Percentiles rank a stretch among this genome's conserved stretches.
Evolutionary conservation across 2,797 vertebrate species (phyloP).

Genomic region (Emydoidea blandingii): DNA sequence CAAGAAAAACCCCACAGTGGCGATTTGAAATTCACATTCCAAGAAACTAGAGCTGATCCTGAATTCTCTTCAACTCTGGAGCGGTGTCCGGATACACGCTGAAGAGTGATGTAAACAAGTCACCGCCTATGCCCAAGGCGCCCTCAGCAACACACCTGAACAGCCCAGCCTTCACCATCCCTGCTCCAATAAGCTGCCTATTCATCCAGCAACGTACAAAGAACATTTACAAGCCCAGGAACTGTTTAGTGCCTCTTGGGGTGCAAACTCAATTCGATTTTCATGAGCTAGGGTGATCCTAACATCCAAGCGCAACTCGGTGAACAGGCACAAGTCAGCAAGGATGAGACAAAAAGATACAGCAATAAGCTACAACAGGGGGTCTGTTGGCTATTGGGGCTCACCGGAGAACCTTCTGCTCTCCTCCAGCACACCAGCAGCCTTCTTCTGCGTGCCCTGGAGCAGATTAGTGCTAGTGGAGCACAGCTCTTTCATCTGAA

Average conservation of each 20-base stretch:
- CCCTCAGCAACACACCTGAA: background rate
- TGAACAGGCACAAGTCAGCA: conserved; percentile 44
- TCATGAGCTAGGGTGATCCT: conserved; percentile 38
- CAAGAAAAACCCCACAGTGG: conserved; percentile 7
- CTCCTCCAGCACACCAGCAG: background rate
- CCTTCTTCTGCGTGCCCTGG: background rate
- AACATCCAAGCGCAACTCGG: conserved; percentile 31
- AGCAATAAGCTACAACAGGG: conserved; percentile 20
- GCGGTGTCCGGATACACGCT: background rate
- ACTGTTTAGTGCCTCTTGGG: conserved; percentile 11
- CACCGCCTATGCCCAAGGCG: background rate
- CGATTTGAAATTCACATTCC: background rate
- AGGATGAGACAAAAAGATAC: conserved; percentile 1
- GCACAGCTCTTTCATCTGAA: background rate
- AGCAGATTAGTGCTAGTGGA: background rate
- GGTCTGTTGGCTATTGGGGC: background rate
- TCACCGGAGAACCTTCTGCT: rapidly evolving
- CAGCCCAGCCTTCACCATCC: background rate
- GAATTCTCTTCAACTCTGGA: background rate
- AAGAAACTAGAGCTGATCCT: background rate
- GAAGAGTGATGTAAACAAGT: background rate
- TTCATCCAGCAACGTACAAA: background rate
- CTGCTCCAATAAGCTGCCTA: background rate
- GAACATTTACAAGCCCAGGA: background rate
- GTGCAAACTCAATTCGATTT: conserved; percentile 1